Evolutionary conservation across 2,113 vertebrate species (phyloP).

Genomic region (Python bivittatus): DNA sequence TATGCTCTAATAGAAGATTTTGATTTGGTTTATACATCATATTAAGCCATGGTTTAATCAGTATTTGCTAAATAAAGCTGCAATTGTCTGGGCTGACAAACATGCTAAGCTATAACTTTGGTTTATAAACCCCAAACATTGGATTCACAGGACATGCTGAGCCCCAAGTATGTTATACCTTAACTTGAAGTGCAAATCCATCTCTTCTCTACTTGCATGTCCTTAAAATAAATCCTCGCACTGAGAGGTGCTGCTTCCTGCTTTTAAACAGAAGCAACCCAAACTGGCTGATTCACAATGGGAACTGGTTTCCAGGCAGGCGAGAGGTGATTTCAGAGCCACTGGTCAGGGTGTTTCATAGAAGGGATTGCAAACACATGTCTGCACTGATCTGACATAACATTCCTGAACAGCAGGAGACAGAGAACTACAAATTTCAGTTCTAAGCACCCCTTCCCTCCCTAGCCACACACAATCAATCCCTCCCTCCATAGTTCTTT

Average conservation of each 20-base stretch:
- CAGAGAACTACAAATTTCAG: neutral
- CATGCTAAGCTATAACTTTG: neutral
- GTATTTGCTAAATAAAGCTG: neutral
- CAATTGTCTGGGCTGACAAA: neutral
- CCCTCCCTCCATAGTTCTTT: neutral
- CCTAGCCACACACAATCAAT: neutral
- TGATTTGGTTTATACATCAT: neutral
- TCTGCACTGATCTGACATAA: constrained; percentile 8
- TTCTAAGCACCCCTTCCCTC: neutral
- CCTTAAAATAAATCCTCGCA: neutral
- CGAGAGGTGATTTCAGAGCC: neutral
- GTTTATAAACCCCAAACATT: neutral
- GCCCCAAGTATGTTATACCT: neutral
- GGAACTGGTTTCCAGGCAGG: neutral
- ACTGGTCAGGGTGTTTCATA: neutral
- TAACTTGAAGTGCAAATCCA: neutral
- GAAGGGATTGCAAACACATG: constrained; percentile 1
- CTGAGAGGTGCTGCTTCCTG: neutral
- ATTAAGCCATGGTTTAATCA: neutral
- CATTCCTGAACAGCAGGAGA: constrained; percentile 36
- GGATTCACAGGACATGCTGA: neutral
- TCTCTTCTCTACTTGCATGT: neutral
- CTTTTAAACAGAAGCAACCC: neutral
- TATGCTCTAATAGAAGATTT: neutral
- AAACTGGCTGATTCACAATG: neutral